Conservation (phyloP, 1,140 invertebrate genomes). For the Drosophila cardini region DNA sequence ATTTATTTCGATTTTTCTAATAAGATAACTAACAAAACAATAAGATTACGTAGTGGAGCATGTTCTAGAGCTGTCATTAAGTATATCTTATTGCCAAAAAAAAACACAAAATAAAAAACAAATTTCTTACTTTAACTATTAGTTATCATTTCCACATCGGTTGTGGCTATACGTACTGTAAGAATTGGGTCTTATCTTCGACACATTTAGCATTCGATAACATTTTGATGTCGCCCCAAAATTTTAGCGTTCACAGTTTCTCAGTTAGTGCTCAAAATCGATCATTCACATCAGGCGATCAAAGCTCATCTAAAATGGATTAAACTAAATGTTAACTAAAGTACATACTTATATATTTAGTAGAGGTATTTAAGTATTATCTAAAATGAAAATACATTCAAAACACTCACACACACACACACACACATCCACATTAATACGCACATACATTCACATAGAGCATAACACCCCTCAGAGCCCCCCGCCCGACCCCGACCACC, state of each 20-base stretch:
- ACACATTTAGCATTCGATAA: conserved; percentile 28
- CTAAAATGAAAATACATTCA: background rate
- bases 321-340: conserved; percentile 6
- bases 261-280: conserved; percentile 14
- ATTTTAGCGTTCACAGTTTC: conserved; percentile 20
- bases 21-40: conserved; percentile 3
- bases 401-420: background rate
- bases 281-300: background rate
- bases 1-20: conserved; percentile 10
- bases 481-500: background rate
- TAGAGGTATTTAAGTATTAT: conserved; percentile 19
- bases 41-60: conserved; percentile 52
- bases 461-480: conserved; percentile 8
- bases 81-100: conserved; percentile 31
- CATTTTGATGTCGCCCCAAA: conserved; percentile 15
- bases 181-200: conserved; percentile 23
- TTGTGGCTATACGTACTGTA: conserved; percentile 28
- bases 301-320: background rate
- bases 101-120: conserved; percentile 9
- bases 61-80: conserved; percentile 41
- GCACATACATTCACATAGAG: conserved; percentile 8
- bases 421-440: background rate
- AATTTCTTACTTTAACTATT: conserved; percentile 6
- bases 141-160: conserved; percentile 32
- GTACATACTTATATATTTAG: conserved; percentile 1